These are phyloP conservation scores for Sinotaia quadrata DNA, from an alignment of 2,888 invertebrate species.

Conservation along the genomic window DNA sequence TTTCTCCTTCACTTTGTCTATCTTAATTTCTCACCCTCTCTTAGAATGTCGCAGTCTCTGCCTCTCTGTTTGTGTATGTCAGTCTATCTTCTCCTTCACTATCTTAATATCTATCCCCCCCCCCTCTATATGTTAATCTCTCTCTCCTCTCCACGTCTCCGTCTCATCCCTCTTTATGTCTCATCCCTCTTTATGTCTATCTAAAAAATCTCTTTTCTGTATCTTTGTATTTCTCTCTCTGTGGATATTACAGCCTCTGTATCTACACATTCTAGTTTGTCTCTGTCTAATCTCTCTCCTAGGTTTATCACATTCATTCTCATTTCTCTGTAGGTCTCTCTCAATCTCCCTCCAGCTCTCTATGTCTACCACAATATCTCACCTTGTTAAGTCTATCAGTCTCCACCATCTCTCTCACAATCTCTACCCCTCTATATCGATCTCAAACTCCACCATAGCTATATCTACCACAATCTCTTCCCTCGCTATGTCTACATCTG, in stretches of 20 bases:
- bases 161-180: background rate
- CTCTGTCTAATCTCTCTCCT: too few species aligned
- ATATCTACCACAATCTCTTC: conserved; percentile 17
- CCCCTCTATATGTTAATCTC: conserved; percentile 1
- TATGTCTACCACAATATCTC: conserved; percentile 1
- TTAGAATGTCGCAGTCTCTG: conserved; percentile 9
- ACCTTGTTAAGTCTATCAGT: conserved; percentile 7
- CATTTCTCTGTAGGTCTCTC: background rate
- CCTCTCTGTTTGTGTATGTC: conserved; percentile 16
- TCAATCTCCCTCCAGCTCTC: background rate
- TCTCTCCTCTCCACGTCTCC: background rate
- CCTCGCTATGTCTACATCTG: background rate
- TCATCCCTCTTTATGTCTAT: conserved; percentile 5
- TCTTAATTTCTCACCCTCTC: conserved; percentile 26
- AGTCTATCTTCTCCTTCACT: conserved; percentile 24
- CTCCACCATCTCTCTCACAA: conserved; percentile 1
- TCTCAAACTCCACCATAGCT: too few species aligned
- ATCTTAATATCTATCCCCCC: conserved; percentile 15
- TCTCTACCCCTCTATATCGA: conserved; percentile 25
- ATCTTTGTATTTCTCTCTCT: conserved; percentile 12
- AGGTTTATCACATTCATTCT: too few species aligned
- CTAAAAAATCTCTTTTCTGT: background rate
- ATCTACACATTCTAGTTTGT: background rate
- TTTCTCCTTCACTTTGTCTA: background rate
- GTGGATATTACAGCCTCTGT: background rate